phyloP scores from a whole-genome alignment of 2,888 invertebrate genomes.

The Physocephala rufipes region DNA sequence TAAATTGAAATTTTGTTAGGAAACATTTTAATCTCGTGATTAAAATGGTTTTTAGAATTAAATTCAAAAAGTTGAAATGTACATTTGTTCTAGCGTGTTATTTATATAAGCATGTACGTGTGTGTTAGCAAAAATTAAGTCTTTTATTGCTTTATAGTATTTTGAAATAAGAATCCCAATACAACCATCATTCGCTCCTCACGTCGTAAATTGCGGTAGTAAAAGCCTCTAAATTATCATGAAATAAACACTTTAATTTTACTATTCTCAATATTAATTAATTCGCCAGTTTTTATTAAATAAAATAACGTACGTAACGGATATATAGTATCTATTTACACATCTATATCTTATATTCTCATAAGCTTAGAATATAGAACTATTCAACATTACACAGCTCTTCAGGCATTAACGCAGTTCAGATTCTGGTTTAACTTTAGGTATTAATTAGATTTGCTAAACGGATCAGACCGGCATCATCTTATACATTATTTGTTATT shows the following conservation, averaged over 20 bases:
- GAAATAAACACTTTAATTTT: constrained; percentile 27
- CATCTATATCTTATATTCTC: background rate
- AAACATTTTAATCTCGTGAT: no score
- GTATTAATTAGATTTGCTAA: background rate
- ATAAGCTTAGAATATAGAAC: background rate
- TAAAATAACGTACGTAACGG: background rate
- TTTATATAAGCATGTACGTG: background rate
- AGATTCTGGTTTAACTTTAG: no score
- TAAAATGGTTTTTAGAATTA: no score
- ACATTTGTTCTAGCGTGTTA: background rate
- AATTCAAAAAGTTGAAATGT: no score
- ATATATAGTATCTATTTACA: constrained; percentile 3
- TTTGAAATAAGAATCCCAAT: no score
- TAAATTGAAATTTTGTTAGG: no score
- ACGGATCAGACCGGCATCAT: background rate
- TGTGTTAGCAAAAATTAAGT: no score
- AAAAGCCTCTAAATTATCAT: no score
- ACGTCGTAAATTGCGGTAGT: no score
- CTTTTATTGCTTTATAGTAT: no score
- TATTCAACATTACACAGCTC: background rate
- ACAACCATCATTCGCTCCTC: no score
- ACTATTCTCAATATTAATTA: constrained; percentile 24
- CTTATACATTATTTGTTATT: background rate
- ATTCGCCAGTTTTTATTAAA: background rate
- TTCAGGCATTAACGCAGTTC: no score